Base-by-base conservation (phyloP, 2,113 vertebrate genomes). In the Telmatochromis sp. region DNA sequence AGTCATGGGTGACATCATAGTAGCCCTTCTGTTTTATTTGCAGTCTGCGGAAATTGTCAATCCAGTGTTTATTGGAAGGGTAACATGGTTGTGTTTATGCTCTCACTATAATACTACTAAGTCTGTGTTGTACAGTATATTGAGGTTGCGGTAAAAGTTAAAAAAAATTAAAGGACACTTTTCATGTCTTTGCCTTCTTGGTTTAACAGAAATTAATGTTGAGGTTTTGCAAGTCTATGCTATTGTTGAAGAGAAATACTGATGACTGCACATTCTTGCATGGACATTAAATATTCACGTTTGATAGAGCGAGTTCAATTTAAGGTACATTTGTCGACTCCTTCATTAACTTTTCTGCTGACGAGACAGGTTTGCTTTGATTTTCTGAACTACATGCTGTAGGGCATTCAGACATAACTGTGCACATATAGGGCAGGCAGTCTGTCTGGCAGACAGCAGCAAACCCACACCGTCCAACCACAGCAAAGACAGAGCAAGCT, bases 251-350 rank as follows among this genome's bases (percentile, higher is more conserved):
- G 70, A 75, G 42, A 75, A 78, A 31, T 31, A 78, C 26, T 78
- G 73, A 78, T 78, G 45, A 78, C 45, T 40, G 8, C 63, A 28
- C 42, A 53, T 78, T 85, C 26, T 7, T 82, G 37, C 31, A 60
- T 37, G 45, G 1, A 12, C 45, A 78, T 78, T 78, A 51, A 78
- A 78, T 78, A 78, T 89, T 85, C 75, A 57, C 5, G 0, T 79
- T 51, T 91, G 90, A 91, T 68, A 92, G 89, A 92, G 92, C 83
- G 79, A 83, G 84, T 86, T 90, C 73, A 78, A n/a, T 49, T 78
- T 78, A 31, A 78, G 73, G 73, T 78, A 78, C 86, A 42, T 84
- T 83, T 82, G 81, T 84, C 79, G 14, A 80, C 60, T 82, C 70
- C 85, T 90, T 91, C 51, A 82, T 78, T 78, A 78, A 42, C 37